A percentile compares a stretch with the other conserved stretches of the same genome.
These are phyloP conservation scores for Rhadina sibilatrix DNA, from an alignment of 2,113 vertebrate species.

Conservation along the genomic window DNA sequence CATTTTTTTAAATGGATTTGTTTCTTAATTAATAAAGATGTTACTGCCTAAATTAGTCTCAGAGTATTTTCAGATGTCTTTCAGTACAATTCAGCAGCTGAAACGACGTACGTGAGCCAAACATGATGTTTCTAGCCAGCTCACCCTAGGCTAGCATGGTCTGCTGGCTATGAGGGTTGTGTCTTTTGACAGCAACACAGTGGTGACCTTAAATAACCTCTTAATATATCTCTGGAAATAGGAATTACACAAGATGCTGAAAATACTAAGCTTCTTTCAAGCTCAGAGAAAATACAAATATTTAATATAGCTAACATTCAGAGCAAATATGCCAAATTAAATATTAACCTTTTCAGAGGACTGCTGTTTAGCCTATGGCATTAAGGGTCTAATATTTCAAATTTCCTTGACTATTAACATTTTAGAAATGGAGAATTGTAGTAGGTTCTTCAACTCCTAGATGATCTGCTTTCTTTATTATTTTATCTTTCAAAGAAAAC, in stretches of 20 bases:
- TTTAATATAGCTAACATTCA: constrained; percentile 17
- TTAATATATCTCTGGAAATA: constrained; percentile 14
- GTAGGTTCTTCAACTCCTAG: neutral
- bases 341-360: neutral
- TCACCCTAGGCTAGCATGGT: neutral
- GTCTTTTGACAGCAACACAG: constrained; percentile 9
- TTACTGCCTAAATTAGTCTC: neutral
- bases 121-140: neutral
- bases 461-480: neutral
- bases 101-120: neutral
- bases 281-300: constrained; percentile 16
- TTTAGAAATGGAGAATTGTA: neutral
- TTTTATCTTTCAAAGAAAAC: neutral
- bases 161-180: neutral
- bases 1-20: neutral
- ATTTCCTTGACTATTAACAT: neutral
- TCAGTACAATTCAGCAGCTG: neutral
- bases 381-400: neutral
- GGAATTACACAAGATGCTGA: constrained; percentile 25
- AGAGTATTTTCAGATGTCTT: neutral
- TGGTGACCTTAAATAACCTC: constrained; percentile 46
- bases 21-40: neutral
- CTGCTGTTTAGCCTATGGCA: neutral
- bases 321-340: constrained; percentile 39
- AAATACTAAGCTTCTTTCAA: constrained; percentile 32